These are phyloP conservation scores for Dendrocopos noguchii DNA, from an alignment of 2,113 vertebrate genomes.

Conservation along the genomic window DNA sequence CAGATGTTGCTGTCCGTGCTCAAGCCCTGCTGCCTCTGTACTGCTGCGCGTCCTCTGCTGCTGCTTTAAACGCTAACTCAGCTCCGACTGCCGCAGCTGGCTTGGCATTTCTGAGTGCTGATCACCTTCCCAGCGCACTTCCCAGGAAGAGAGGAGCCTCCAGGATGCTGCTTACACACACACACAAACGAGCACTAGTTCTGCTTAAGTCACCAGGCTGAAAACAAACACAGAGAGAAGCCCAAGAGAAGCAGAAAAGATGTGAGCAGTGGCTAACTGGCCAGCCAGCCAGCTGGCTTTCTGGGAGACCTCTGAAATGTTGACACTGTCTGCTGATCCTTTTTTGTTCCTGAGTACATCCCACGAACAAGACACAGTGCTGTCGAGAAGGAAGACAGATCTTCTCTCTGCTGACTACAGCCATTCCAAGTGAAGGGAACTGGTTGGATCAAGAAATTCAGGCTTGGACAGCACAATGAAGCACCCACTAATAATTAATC, in stretches of 20 bases:
- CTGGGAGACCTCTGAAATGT: not conserved
- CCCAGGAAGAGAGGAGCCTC: not conserved
- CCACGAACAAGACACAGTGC: not conserved
- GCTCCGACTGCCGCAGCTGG: not conserved
- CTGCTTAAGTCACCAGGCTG: not conserved
- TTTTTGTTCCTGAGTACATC: not conserved
- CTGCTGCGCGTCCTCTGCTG: not conserved
- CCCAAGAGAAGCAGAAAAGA: slow-evolving; percentile 4
- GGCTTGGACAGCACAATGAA: slow-evolving; percentile 47
- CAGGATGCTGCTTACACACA: not conserved
- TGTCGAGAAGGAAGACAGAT: not conserved
- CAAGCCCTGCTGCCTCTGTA: not conserved
- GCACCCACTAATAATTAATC: slow-evolving; percentile 58
- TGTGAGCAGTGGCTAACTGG: not conserved
- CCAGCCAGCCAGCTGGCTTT: not conserved
- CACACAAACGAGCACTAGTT: not conserved
- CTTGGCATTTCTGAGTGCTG: not conserved
- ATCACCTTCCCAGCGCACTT: not conserved
- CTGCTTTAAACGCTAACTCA: not conserved
- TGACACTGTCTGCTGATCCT: slow-evolving; percentile 28
- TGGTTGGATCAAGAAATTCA: slow-evolving; percentile 50
- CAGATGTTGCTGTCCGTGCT: not conserved
- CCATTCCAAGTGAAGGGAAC: slow-evolving; percentile 35
- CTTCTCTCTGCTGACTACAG: slow-evolving; percentile 15
- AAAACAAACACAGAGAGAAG: not conserved